phyloP scores from a whole-genome alignment of 1,140 invertebrate species.

The Calephelis virginiensis region DNA sequence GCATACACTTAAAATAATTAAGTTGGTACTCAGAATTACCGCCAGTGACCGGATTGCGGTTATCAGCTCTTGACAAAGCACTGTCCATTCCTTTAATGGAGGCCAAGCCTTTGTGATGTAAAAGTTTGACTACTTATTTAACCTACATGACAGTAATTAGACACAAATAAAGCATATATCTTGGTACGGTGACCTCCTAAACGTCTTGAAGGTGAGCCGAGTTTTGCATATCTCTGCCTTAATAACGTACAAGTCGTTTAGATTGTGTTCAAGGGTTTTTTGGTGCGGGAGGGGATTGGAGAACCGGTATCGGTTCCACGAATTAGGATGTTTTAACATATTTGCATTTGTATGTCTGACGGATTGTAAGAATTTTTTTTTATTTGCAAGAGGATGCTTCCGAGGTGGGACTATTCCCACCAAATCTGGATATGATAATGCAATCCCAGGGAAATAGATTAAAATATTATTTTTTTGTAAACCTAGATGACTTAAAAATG shows the following conservation, averaged over 20 bases:
- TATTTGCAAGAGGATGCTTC: no score
- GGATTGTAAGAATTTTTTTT: no score
- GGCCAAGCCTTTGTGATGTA: conserved; percentile 11
- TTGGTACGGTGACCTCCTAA: conserved; percentile 13
- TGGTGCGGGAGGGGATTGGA: background rate
- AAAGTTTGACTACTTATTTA: conserved; percentile 12
- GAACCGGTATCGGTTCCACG: no score
- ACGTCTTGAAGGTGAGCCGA: conserved; percentile 14
- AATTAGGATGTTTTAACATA: no score
- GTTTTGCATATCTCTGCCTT: conserved; percentile 9
- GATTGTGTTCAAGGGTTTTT: conserved; percentile 8
- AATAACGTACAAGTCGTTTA: conserved; percentile 6
- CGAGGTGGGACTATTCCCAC: no score
- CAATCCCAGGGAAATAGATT: no score
- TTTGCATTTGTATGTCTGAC: no score
- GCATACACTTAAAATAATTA: no score
- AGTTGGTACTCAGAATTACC: background rate
- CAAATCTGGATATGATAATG: no score
- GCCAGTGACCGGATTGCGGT: background rate
- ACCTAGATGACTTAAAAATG: no score
- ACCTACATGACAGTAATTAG: conserved; percentile 12
- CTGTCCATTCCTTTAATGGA: conserved; percentile 12
- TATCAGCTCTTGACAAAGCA: conserved; percentile 8
- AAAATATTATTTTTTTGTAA: no score
- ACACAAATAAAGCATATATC: conserved; percentile 18